Evolutionary conservation across 2,797 vertebrate genomes (phyloP), one percentile per base, ranked within the genome.

Genomic region (Garrulus glandarius): DNA sequence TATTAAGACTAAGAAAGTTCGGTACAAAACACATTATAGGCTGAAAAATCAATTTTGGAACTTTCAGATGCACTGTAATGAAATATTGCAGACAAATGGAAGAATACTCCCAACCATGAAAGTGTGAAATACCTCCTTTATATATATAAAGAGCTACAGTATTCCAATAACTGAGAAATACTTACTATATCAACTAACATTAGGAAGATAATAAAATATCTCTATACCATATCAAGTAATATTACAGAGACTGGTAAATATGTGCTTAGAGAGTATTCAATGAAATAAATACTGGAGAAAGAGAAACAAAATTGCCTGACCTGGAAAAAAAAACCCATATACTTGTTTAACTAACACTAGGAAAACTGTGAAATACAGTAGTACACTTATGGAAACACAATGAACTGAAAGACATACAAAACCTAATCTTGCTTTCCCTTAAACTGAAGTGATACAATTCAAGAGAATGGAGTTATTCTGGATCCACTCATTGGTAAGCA

Each of bases 11-110:
- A 94, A 96, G 84, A 85, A 95, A 89, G 83, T 87, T 92, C 75
- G 84, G 59, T 70, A 79, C 44, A 84, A 93, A 97, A 95, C 79
- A 95, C 84, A 96, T 94, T 76, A 83, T 75, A 82, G 92, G 61
- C 84, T 39, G 50, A 95, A 95, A 97, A 96, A 96, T 96, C 96
- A 93, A 95, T 97, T 96, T 90, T 84, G 63, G 72, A 86, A 92
- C 60, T 90, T 96, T 93, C 85, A 84, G 61, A 52, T 90, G 72
- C 87, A 89, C 67, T 96, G 80, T 94, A 95, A 92, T 91, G 57
- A 91, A 94, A 95, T 92, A 84, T 71, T 91, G 43, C 67, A 79
- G 90, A 92, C 52, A 88, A 95, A 95, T 87, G 81, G 92, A 92
- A 89, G 90, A 92, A 84, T 56, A 87, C 24, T 93, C n/a, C 34